A percentile compares a stretch with the other conserved stretches of the same genome.
phyloP scores from a whole-genome alignment of 2,113 vertebrate genomes.

The Trogon melanurus region DNA sequence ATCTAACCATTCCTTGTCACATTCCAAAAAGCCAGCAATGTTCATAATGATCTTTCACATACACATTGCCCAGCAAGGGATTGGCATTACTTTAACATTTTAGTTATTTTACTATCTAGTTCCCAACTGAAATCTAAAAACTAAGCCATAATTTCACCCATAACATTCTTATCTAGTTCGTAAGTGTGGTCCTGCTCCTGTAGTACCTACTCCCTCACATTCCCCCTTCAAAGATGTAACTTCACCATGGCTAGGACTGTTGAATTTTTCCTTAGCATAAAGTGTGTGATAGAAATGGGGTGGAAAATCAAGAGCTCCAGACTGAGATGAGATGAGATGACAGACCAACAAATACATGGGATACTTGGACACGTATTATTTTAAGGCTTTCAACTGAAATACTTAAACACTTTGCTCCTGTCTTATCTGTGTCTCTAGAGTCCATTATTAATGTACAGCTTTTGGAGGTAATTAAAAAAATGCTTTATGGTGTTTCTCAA shows the following conservation, averaged over 20 bases:
- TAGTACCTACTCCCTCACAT: background rate
- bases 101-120: background rate
- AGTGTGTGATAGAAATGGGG: background rate
- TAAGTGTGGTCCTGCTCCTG: background rate
- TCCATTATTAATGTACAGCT: background rate
- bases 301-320: background rate
- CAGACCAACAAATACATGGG: background rate
- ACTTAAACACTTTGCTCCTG: background rate
- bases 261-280: background rate
- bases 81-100: background rate
- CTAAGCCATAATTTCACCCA: background rate
- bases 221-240: background rate
- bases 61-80: background rate
- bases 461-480: background rate
- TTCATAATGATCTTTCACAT: background rate
- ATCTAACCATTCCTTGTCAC: background rate
- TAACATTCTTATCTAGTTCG: background rate
- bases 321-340: background rate
- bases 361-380: background rate
- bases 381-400: background rate
- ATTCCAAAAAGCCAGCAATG: background rate
- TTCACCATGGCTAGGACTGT: accelerated
- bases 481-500: background rate
- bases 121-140: background rate
- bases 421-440: background rate